These are phyloP conservation scores for Melanotaenia duboulayi DNA, from an alignment of 2,113 vertebrate species.

Conservation along the genomic window DNA sequence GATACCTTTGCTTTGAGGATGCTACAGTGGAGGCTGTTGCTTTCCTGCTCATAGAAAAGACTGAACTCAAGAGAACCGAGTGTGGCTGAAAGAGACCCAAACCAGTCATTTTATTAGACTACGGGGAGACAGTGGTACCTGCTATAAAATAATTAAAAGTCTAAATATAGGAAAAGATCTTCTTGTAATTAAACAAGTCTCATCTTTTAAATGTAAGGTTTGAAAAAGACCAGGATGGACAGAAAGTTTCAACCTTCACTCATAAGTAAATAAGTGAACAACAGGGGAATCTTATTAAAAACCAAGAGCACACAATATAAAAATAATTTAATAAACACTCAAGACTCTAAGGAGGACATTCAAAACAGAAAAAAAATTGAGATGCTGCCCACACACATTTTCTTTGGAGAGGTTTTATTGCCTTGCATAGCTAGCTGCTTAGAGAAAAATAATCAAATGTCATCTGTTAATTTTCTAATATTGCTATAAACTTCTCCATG, in stretches of 20 bases:
- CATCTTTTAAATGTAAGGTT: constrained; percentile 10
- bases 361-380: constrained; percentile 25
- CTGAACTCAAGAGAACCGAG: constrained; percentile 95
- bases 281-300: constrained; percentile 23
- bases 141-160: constrained; percentile 27
- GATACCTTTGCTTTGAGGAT: constrained; percentile 93
- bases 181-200: constrained; percentile 36
- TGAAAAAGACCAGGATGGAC: constrained; percentile 8
- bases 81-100: constrained; percentile 84
- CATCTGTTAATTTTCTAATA: constrained; percentile 30
- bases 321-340: constrained; percentile 37
- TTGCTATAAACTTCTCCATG: constrained; percentile 16
- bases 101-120: constrained; percentile 35
- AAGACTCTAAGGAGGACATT: constrained; percentile 36
- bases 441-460: constrained; percentile 44
- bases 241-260: neutral
- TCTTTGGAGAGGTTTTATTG: constrained; percentile 38
- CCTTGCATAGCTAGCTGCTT: constrained; percentile 10
- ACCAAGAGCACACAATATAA: constrained; percentile 13
- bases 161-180: neutral
- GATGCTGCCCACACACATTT: constrained; percentile 53
- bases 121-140: constrained; percentile 18
- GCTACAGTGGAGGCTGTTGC: constrained; percentile 92
- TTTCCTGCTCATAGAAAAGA: constrained; percentile 92
- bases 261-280: constrained; percentile 20